Evolutionary conservation across 2,797 vertebrate genomes (phyloP).

Genomic region (Rhincodon typus): DNA sequence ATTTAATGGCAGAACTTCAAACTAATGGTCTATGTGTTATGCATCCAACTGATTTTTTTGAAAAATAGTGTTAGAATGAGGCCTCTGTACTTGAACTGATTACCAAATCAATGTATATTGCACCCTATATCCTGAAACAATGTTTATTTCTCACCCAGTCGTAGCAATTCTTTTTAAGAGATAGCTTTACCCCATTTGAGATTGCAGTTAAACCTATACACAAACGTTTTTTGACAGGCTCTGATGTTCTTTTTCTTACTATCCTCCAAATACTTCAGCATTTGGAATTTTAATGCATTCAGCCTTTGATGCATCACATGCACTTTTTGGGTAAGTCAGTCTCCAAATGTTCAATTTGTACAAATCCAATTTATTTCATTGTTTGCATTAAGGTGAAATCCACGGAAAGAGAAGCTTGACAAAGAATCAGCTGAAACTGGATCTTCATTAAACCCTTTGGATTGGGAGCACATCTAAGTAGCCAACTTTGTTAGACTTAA

Average conservation of each 20-base stretch:
- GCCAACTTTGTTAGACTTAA: too few species aligned
- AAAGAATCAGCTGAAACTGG: too few species aligned
- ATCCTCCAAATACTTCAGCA: neutral
- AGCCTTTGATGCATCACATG: too few species aligned
- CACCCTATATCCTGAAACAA: neutral
- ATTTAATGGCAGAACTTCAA: neutral
- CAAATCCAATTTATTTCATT: too few species aligned
- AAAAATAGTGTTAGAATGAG: neutral
- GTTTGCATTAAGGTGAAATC: too few species aligned
- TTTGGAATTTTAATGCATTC: neutral
- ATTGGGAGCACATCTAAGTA: too few species aligned
- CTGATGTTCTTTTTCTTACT: neutral
- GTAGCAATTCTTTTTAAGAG: neutral
- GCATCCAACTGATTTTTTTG: neutral
- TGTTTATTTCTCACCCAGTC: neutral
- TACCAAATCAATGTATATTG: neutral
- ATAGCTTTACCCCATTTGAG: neutral
- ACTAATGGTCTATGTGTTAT: neutral
- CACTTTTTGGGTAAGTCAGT: too few species aligned
- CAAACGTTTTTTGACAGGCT: neutral
- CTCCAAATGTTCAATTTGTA: too few species aligned
- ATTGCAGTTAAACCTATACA: neutral
- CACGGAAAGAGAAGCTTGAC: too few species aligned
- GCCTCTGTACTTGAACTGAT: neutral
- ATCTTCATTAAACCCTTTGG: too few species aligned